These are phyloP conservation scores for Helleia helle DNA, from an alignment of 2,888 invertebrate species.

Conservation along the genomic window DNA sequence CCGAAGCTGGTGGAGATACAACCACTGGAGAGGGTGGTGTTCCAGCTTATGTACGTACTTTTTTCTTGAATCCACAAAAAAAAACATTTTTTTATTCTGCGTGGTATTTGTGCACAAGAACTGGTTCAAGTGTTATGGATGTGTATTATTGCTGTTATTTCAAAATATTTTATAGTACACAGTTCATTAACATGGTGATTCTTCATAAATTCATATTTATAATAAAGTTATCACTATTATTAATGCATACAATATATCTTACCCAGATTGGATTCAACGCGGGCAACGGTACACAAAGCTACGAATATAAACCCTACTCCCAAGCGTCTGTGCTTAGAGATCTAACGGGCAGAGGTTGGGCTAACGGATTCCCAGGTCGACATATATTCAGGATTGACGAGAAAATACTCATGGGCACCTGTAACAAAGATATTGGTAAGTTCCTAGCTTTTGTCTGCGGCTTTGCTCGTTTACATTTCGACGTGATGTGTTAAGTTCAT, in stretches of 20 bases:
- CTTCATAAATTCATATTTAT: neutral
- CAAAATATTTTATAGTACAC: too few relatives aligned
- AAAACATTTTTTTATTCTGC: too few relatives aligned
- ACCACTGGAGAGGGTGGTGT: conserved; percentile 89
- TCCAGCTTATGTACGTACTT: conserved; percentile 86
- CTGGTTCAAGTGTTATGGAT: too few relatives aligned
- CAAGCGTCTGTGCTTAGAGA: conserved; percentile 89
- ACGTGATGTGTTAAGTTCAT: too few relatives aligned
- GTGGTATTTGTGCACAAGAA: too few relatives aligned
- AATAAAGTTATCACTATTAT: conserved; percentile 17
- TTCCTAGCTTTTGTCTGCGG: neutral
- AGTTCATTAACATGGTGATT: too few relatives aligned
- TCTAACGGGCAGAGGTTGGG: conserved; percentile 88
- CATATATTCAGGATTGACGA: conserved; percentile 97
- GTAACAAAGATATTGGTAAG: conserved; percentile 90
- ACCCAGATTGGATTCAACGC: conserved; percentile 98
- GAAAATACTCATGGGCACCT: conserved; percentile 92
- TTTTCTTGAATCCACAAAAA: too few relatives aligned
- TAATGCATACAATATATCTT: too few relatives aligned
- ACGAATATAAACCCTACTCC: conserved; percentile 92
- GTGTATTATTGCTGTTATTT: too few relatives aligned
- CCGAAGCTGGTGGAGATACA: conserved; percentile 93
- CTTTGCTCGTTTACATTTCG: too few relatives aligned
- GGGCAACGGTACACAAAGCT: conserved; percentile 93
- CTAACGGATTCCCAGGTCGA: conserved; percentile 89